A percentile compares a stretch with the other conserved stretches of the same genome.
Conservation (phyloP, 1,140 invertebrate species). For the Coelopa frigida region DNA sequence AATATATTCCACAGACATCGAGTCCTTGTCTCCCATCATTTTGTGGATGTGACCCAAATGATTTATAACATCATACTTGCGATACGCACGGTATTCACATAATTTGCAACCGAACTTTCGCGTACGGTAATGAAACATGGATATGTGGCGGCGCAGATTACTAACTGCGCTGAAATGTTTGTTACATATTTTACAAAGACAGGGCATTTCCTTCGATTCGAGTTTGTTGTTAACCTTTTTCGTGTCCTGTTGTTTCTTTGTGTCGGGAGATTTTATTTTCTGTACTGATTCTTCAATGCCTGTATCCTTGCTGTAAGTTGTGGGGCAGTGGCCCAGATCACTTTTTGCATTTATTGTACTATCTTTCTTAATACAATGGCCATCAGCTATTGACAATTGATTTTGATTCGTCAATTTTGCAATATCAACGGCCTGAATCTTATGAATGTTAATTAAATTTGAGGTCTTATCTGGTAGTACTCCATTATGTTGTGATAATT, state of each 20-base stretch:
- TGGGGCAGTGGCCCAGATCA: background rate
- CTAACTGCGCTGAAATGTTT: slow-evolving; percentile 43
- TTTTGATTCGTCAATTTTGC: no score
- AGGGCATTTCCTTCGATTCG: slow-evolving; percentile 29
- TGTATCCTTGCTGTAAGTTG: background rate
- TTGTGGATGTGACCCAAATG: slow-evolving; percentile 49
- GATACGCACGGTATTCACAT: slow-evolving; percentile 51
- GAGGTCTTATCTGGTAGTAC: no score
- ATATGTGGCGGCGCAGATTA: slow-evolving; percentile 50
- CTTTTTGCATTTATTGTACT: no score
- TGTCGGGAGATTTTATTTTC: background rate
- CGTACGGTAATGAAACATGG: slow-evolving; percentile 49
- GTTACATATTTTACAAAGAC: slow-evolving; percentile 40
- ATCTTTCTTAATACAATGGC: no score
- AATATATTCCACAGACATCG: slow-evolving; percentile 31
- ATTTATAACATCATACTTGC: slow-evolving; percentile 49
- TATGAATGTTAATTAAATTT: no score
- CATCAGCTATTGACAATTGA: no score
- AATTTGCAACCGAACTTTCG: slow-evolving; percentile 52
- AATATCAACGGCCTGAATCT: no score
- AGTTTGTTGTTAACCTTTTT: slow-evolving; percentile 16
- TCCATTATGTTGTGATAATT: no score
- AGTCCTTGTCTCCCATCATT: slow-evolving; percentile 32
- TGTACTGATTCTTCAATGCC: slow-evolving; percentile 7
- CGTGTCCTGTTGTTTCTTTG: background rate